Evolutionary conservation across 2,113 vertebrate genomes (phyloP), one percentile per base, ranked within the genome.

Genomic region (Muntiacus reevesi): DNA sequence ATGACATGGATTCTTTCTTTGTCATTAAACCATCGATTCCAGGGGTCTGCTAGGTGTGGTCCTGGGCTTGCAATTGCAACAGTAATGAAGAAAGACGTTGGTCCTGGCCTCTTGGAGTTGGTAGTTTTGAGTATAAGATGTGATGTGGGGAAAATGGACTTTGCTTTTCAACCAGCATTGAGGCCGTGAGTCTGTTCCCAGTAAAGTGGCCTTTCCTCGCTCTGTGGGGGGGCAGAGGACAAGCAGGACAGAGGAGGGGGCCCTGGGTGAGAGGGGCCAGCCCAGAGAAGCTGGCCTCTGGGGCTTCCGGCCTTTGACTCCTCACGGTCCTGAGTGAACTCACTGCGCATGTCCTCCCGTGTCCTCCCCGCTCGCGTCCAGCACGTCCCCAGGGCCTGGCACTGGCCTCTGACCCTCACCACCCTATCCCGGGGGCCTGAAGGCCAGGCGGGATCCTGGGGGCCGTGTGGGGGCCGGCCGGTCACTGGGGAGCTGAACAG

Each of bases 341-440:
- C 19, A 2, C 19, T 40, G n/a, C 0, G 0, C 1, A 0, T 9
- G 67, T 12, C n/a, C 67, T 40, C 9, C 19, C 1, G 2, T 12
- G n/a, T 71, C 67, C 67, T 71, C n/a, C n/a, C 67, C 0, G 0
- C 19, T 12, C 0, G 5, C 0, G 4, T 23, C n/a, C 64, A 71
- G n/a, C 64, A 36, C 0, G 2, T 23, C n/a, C n/a, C 10, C n/a
- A 71, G n/a, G 67, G 19, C n/a, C 67, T 23, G 19, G 67, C 0
- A 1, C 67, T 19, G 0, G 10, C n/a, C 0, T 71, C 67, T 71
- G 19, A 19, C n/a, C 67, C n/a, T 23, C n/a, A 23, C 19, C 21
- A 19, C 19, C 67, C 5, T 11, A 71, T 1, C 19, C 67, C 2
- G 2, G 67, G 67, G 19, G 19, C n/a, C 67, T 40, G 67, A 40